Percentiles rank a stretch among this genome's conserved stretches.
Evolutionary conservation across 2,113 vertebrate species (phyloP).

Genomic region (Colius striatus): DNA sequence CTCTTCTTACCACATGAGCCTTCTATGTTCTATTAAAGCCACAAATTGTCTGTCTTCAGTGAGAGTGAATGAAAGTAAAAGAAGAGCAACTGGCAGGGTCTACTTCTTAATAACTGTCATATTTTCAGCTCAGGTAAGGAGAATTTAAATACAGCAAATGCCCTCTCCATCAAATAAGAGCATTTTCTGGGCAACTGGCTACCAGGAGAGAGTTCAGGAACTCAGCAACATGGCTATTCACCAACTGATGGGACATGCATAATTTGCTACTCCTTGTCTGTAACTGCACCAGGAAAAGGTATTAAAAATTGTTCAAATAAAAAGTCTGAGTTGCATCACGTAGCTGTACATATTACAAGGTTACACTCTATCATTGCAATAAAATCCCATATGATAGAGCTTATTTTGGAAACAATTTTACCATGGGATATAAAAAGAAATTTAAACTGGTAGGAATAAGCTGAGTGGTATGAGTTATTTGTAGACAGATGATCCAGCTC

Average conservation of each 20-base stretch:
- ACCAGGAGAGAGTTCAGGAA: slow-evolving; percentile 25
- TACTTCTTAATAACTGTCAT: slow-evolving; percentile 20
- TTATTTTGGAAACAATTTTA: slow-evolving; percentile 61
- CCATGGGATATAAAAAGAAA: slow-evolving; percentile 54
- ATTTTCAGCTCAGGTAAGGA: slow-evolving; percentile 38
- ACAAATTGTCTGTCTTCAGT: background rate
- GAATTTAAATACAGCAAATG: background rate
- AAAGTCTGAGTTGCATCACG: background rate
- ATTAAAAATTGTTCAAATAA: background rate
- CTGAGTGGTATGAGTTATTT: slow-evolving; percentile 32
- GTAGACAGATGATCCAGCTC: slow-evolving; percentile 55
- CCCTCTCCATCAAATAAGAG: background rate
- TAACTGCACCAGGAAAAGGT: slow-evolving; percentile 44
- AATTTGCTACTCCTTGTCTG: slow-evolving; percentile 50
- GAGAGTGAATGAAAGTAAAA: slow-evolving; percentile 21
- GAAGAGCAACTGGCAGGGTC: background rate
- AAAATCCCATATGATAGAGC: background rate
- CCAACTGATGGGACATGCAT: slow-evolving; percentile 32
- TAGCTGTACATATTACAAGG: slow-evolving; percentile 13
- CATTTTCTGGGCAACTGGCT: slow-evolving; percentile 6
- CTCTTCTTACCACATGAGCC: slow-evolving; percentile 38
- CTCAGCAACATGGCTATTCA: background rate
- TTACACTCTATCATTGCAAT: slow-evolving; percentile 20
- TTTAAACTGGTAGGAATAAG: slow-evolving; percentile 47
- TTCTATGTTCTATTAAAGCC: slow-evolving; percentile 44